These are phyloP conservation scores for Mizuhopecten yessoensis DNA, from an alignment of 1,140 invertebrate genomes.

Conservation along the genomic window DNA sequence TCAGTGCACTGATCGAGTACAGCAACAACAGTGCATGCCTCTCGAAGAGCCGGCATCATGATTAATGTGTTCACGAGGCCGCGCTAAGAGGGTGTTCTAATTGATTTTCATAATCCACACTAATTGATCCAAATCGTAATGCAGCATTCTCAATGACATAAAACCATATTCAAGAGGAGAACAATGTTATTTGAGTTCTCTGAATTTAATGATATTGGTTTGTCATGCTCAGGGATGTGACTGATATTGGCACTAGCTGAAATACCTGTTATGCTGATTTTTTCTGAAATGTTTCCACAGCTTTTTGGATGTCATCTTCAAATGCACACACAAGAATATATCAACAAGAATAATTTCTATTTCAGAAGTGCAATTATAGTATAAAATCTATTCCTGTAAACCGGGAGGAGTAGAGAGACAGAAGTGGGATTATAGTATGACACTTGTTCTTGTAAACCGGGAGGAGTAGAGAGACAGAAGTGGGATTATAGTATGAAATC, in stretches of 20 bases:
- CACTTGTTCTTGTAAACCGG: no score
- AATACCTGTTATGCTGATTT: neutral
- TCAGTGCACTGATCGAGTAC: neutral
- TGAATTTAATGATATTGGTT: neutral
- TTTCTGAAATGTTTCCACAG: no score
- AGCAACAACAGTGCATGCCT: neutral
- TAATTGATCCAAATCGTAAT: conserved; percentile 12
- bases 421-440: no score
- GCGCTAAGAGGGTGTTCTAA: neutral
- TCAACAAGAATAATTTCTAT: no score
- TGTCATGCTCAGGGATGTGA: neutral
- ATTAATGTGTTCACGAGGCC: neutral
- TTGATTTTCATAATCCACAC: conserved; percentile 2
- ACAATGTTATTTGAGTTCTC: neutral
- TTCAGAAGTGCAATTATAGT: no score
- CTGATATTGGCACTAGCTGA: neutral
- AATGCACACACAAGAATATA: no score
- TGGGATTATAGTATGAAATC: no score
- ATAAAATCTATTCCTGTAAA: no score
- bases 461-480: no score
- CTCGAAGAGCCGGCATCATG: neutral
- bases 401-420: no score
- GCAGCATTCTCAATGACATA: neutral
- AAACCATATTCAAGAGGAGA: neutral
- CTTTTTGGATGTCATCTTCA: no score